phyloP scores from a whole-genome alignment of 2,797 vertebrate genomes.

The Helostoma temminkii region DNA sequence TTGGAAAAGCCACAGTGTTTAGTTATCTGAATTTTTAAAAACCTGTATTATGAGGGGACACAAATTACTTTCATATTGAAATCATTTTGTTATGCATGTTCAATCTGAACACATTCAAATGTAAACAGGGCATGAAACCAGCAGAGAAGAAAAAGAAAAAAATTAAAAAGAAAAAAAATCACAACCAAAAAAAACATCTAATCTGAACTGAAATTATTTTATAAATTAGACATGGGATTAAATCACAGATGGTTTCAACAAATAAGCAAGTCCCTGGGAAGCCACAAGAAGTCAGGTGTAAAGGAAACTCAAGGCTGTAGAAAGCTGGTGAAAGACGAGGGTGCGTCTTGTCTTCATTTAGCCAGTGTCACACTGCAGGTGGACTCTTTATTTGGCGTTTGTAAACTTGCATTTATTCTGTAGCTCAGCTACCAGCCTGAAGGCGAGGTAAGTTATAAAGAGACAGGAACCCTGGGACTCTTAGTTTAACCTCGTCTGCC shows the following conservation, averaged over 20 bases:
- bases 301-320: neutral
- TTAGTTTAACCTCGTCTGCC: constrained; percentile 56
- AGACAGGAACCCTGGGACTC: constrained; percentile 39
- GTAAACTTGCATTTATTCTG: constrained; percentile 12
- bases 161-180: neutral
- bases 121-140: neutral
- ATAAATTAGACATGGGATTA: constrained; percentile 20
- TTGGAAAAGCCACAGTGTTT: neutral
- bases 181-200: constrained; percentile 16
- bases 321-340: constrained; percentile 7
- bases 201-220: constrained; percentile 27
- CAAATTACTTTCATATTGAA: neutral
- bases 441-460: constrained; percentile 22
- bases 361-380: constrained; percentile 1
- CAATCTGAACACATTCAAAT: too few relatives aligned
- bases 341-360: constrained; percentile 31
- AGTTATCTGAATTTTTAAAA: neutral
- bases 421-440: constrained; percentile 16
- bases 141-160: constrained; percentile 23
- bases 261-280: constrained; percentile 23
- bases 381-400: constrained; percentile 20
- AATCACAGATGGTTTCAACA: constrained; percentile 44
- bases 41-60: neutral
- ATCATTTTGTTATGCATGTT: neutral
- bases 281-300: neutral